Percentiles rank a stretch among this genome's conserved stretches.
Evolutionary conservation across 2,888 invertebrate genomes (phyloP).

Genomic region (Idaea straminata): DNA sequence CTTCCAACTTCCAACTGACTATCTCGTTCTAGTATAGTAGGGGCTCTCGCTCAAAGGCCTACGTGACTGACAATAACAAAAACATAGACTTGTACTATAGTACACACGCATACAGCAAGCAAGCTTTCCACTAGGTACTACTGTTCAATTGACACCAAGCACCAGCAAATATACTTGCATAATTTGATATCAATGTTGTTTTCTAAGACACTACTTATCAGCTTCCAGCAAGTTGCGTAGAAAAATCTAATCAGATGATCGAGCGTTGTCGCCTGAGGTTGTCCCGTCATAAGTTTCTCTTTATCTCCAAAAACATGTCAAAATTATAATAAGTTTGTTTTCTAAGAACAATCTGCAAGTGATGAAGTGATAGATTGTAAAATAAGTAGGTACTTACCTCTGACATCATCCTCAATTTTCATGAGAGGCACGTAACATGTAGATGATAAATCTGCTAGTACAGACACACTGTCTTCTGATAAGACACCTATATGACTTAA

Average conservation of each 20-base stretch:
- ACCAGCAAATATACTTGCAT: constrained; percentile 14
- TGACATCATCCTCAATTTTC: neutral
- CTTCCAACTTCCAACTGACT: constrained; percentile 33
- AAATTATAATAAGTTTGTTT: constrained; percentile 30
- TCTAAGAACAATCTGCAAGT: constrained; percentile 20
- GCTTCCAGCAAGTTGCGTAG: constrained; percentile 11
- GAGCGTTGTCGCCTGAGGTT: constrained; percentile 24
- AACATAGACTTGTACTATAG: constrained; percentile 50
- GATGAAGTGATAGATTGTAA: constrained; percentile 13
- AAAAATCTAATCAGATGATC: constrained; percentile 23
- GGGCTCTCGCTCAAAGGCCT: constrained; percentile 57
- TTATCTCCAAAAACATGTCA: constrained; percentile 39
- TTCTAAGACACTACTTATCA: neutral
- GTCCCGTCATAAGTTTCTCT: neutral
- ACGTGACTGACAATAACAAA: constrained; percentile 77
- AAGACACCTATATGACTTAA: neutral
- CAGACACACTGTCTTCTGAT: neutral
- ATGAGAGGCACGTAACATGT: neutral
- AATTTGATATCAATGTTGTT: neutral
- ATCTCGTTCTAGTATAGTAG: constrained; percentile 41
- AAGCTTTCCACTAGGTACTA: constrained; percentile 32
- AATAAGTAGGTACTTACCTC: neutral
- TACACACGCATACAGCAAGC: constrained; percentile 28
- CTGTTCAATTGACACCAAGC: constrained; percentile 22
- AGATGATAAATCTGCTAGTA: neutral